Conservation (phyloP, 2,888 invertebrate genomes). For the Ormyrus nitidulus region DNA sequence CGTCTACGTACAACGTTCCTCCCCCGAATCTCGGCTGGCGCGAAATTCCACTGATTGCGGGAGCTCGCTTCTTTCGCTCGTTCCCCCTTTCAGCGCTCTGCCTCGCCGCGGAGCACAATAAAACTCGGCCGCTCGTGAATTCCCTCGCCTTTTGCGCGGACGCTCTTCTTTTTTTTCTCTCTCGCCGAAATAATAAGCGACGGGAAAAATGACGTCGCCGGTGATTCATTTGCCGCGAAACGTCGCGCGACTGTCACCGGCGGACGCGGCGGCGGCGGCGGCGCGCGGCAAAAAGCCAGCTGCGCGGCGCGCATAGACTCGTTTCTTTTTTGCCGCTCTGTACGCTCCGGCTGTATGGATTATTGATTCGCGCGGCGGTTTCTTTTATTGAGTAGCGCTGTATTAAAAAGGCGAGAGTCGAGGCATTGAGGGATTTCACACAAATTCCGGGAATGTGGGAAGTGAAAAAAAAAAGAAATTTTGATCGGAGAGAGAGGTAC, state of each 20-base stretch:
- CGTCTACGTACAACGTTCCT: no score
- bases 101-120: no score
- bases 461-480: no score
- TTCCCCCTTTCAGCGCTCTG: no score
- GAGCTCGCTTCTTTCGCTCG: no score
- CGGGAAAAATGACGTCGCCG: neutral
- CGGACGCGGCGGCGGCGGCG: neutral
- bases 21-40: no score
- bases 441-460: no score
- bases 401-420: neutral
- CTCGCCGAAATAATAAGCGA: neutral
- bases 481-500: no score
- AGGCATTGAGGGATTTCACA: no score
- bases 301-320: no score
- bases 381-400: conserved; percentile 6
- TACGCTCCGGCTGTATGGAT: neutral
- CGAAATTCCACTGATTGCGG: no score
- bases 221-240: conserved; percentile 1
- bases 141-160: neutral
- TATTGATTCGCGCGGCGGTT: neutral
- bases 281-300: neutral
- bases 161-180: neutral
- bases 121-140: neutral
- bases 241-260: neutral
- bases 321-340: neutral